These are phyloP conservation scores for Ellobius talpinus DNA, from an alignment of 2,113 vertebrate genomes.

Conservation along the genomic window DNA sequence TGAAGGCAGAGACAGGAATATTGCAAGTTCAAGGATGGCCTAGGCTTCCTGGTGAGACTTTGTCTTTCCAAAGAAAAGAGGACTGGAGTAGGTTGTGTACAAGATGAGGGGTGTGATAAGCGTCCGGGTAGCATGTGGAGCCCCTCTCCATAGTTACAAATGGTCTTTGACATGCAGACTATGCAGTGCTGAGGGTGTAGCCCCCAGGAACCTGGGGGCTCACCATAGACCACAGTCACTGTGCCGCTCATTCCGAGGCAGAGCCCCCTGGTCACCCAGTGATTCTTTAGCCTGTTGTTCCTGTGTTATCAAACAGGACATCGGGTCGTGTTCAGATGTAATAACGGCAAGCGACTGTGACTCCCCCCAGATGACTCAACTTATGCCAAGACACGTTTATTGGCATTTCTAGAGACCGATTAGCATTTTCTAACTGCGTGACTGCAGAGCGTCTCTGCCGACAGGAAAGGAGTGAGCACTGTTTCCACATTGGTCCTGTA, in stretches of 20 bases:
- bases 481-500: neutral
- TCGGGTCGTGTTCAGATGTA: neutral
- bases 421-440: neutral
- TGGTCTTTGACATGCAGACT: neutral
- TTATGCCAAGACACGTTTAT: neutral
- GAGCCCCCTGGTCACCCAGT: neutral
- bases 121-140: neutral
- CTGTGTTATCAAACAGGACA: neutral
- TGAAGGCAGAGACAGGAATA: neutral
- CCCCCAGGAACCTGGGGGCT: neutral
- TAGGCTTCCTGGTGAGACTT: neutral
- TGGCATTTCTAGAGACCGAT: neutral
- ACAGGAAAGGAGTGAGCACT: neutral
- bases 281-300: neutral
- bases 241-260: neutral
- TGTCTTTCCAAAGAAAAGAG: neutral
- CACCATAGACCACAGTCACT: neutral
- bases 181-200: neutral
- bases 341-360: neutral
- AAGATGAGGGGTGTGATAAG: neutral
- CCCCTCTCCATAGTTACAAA: neutral
- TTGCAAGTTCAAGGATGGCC: neutral
- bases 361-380: neutral
- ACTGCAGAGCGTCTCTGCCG: neutral
- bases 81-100: neutral